Evolutionary conservation across 1,140 invertebrate species (phyloP).

Genomic region (Heterodera carotae): DNA sequence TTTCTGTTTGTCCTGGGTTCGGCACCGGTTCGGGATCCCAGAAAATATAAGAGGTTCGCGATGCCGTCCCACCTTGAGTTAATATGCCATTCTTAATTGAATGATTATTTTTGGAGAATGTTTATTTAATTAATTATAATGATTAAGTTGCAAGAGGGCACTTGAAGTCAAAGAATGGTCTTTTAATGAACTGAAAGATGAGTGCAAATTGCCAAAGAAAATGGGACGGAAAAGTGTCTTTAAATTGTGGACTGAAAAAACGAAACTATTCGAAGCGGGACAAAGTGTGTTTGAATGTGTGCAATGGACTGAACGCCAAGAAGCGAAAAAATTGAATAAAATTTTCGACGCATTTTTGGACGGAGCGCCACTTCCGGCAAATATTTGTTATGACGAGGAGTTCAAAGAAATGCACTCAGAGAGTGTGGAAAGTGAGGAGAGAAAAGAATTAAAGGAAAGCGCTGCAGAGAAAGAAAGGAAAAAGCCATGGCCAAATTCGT

Average conservation of each 20-base stretch:
- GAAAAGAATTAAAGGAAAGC: background rate
- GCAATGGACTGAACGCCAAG: background rate
- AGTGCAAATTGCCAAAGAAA: slow-evolving; percentile 3
- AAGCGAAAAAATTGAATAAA: background rate
- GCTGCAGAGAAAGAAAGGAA: too few relatives aligned
- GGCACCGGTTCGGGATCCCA: too few relatives aligned
- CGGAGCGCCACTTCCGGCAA: background rate
- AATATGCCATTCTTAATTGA: too few relatives aligned
- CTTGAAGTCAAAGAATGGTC: background rate
- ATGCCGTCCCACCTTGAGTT: too few relatives aligned
- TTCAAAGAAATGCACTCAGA: background rate
- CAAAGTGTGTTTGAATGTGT: background rate
- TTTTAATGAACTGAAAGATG: background rate
- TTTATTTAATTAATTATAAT: background rate
- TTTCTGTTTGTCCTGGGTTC: too few relatives aligned
- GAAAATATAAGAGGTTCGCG: too few relatives aligned
- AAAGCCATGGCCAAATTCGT: too few relatives aligned
- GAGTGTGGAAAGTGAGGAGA: background rate
- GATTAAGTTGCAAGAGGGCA: background rate
- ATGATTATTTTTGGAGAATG: too few relatives aligned
- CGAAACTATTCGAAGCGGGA: background rate
- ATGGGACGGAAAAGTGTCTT: background rate
- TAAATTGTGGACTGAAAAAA: background rate
- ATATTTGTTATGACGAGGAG: background rate
- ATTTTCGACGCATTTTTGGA: background rate